These are phyloP conservation scores for Dermochelys coriacea DNA, from an alignment of 2,797 vertebrate genomes.

Conservation along the genomic window DNA sequence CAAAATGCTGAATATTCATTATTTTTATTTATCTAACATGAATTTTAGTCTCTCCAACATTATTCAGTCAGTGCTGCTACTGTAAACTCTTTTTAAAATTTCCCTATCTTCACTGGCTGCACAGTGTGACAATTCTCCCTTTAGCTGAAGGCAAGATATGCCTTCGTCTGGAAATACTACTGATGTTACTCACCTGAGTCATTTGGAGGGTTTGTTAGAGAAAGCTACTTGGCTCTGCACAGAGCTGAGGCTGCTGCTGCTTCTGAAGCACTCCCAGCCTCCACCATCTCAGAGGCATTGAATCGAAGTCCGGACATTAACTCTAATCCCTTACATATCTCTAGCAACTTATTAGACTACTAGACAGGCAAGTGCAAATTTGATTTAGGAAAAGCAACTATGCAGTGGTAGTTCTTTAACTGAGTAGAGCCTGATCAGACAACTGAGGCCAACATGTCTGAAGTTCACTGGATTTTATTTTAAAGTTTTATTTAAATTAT, in stretches of 20 bases:
- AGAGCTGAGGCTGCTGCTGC: not conserved
- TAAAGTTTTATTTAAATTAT: not conserved
- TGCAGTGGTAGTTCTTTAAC: not conserved
- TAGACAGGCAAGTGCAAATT: accelerated
- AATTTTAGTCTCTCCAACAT: not conserved
- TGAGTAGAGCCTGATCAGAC: accelerated
- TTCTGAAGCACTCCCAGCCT: not conserved
- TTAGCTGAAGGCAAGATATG: not conserved
- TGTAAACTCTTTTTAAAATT: not conserved
- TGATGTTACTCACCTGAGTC: not conserved
- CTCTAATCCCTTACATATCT: not conserved
- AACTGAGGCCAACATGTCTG: not conserved
- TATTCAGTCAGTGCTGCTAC: not conserved
- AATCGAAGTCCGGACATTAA: not conserved
- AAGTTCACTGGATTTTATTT: not conserved
- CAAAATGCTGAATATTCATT: not conserved
- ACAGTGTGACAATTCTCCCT: accelerated
- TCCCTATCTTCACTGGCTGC: not conserved
- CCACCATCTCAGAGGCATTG: not conserved
- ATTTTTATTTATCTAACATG: not conserved
- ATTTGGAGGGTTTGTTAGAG: not conserved
- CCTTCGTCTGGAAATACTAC: not conserved
- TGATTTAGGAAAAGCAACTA: not conserved
- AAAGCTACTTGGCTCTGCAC: not conserved
- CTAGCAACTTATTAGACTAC: not conserved